Evolutionary conservation across 2,888 invertebrate genomes (phyloP).

Genomic region (Conomelus anceps): DNA sequence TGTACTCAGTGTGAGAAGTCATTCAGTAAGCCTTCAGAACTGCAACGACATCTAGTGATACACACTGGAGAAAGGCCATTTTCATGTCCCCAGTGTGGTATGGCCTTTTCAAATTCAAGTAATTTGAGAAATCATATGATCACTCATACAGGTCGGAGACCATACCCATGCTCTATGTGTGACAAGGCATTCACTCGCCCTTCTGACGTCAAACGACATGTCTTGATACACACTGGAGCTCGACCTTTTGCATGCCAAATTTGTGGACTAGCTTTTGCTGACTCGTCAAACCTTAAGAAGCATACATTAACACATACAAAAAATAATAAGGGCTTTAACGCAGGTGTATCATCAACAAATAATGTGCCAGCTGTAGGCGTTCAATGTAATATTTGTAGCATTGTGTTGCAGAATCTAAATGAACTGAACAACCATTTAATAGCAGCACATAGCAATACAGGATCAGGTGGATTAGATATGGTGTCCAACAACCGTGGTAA

Average conservation of each 20-base stretch:
- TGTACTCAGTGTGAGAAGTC: constrained; percentile 35
- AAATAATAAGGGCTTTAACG: not conserved
- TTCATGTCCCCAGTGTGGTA: constrained; percentile 34
- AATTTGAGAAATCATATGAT: constrained; percentile 33
- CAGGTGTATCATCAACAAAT: not conserved
- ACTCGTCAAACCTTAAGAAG: constrained; percentile 61
- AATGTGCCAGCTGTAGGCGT: not conserved
- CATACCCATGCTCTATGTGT: constrained; percentile 32
- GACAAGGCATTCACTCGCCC: constrained; percentile 34
- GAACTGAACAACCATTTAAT: constrained; percentile 27
- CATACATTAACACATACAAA: constrained; percentile 54
- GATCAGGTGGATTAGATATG: not conserved
- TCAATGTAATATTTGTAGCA: constrained; percentile 21
- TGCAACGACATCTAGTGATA: constrained; percentile 35
- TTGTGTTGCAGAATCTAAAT: constrained; percentile 15
- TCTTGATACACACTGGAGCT: constrained; percentile 55
- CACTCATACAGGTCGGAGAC: constrained; percentile 32
- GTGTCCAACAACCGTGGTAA: not conserved
- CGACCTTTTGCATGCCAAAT: constrained; percentile 54
- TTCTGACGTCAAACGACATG: constrained; percentile 45
- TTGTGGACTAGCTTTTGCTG: constrained; percentile 53
- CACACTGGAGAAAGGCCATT: constrained; percentile 37
- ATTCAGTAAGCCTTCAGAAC: constrained; percentile 38
- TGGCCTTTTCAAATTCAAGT: constrained; percentile 34
- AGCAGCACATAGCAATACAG: constrained; percentile 7